Evolutionary conservation across 2,797 vertebrate species (phyloP).

Genomic region (Astyanax mexicanus): DNA sequence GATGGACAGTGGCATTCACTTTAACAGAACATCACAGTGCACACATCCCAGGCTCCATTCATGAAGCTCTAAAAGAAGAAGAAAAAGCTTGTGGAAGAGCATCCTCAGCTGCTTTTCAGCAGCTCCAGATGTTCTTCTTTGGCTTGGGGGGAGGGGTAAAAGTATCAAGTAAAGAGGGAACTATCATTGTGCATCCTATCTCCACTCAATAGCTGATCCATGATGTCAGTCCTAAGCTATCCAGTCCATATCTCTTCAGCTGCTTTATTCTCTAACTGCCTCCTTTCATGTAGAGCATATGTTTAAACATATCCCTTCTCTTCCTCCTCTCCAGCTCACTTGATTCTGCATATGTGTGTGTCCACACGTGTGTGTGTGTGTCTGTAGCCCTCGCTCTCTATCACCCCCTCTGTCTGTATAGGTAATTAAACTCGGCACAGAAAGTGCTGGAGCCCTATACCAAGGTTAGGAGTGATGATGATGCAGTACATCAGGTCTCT

Average conservation of each 20-base stretch:
- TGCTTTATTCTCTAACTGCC: constrained; percentile 39
- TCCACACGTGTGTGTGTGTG: constrained; percentile 34
- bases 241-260: constrained; percentile 31
- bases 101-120: constrained; percentile 61
- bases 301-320: constrained; percentile 51
- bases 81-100: constrained; percentile 41
- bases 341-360: constrained; percentile 51
- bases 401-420: not conserved
- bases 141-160: constrained; percentile 38
- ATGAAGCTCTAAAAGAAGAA: not conserved
- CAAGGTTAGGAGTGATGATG: constrained; percentile 79
- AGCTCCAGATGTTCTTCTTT: constrained; percentile 65
- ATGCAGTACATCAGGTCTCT: constrained; percentile 66
- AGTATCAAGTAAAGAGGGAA: constrained; percentile 57
- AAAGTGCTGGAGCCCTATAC: constrained; percentile 58
- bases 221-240: constrained; percentile 58
- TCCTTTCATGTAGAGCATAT: constrained; percentile 56
- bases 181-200: constrained; percentile 54
- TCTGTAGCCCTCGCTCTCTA: constrained; percentile 27
- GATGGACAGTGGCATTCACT: not conserved
- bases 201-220: constrained; percentile 42
- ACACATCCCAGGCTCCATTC: constrained; percentile 7
- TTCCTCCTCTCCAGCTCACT: constrained; percentile 16
- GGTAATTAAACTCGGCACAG: constrained; percentile 60
- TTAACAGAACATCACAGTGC: constrained; percentile 15